These are phyloP conservation scores for Sorex maritimensis DNA, from an alignment of 2,797 vertebrate genomes.

Conservation along the genomic window DNA sequence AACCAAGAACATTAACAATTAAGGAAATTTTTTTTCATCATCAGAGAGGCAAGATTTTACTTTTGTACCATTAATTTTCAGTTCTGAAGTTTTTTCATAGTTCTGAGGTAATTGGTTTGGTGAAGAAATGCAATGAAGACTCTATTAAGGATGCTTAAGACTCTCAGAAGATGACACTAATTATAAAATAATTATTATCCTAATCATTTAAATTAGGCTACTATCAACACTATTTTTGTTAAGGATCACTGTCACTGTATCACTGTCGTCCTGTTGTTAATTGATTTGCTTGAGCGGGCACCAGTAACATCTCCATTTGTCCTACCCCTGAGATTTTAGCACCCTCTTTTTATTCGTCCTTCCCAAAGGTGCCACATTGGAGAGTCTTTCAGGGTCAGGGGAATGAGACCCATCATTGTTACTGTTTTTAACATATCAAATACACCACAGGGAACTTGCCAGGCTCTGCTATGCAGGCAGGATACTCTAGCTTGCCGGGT, in stretches of 20 bases:
- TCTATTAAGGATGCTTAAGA: constrained; percentile 55
- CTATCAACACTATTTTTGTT: constrained; percentile 45
- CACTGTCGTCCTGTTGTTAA: too few species aligned
- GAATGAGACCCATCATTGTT: too few species aligned
- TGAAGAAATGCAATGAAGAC: constrained; percentile 58
- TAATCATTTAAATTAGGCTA: constrained; percentile 68
- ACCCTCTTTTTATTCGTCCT: too few species aligned
- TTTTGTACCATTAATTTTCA: constrained; percentile 23
- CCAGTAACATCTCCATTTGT: too few species aligned
- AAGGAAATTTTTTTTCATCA: constrained; percentile 35
- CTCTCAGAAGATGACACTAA: constrained; percentile 63
- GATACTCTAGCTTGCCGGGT: too few species aligned
- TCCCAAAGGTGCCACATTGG: too few species aligned
- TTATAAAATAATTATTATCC: constrained; percentile 74
- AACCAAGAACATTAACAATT: constrained; percentile 24
- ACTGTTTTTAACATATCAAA: too few species aligned
- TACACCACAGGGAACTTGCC: too few species aligned
- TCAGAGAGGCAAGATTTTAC: constrained; percentile 9
- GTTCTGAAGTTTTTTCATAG: constrained; percentile 60
- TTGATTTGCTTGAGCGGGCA: too few species aligned
- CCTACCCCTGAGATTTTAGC: too few species aligned
- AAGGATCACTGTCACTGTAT: neutral
- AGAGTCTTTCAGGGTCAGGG: too few species aligned
- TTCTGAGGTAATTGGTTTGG: constrained; percentile 18
- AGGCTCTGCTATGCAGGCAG: too few species aligned